Evolutionary conservation across 2,888 invertebrate species (phyloP), one percentile per base, ranked within the genome.

Genomic region (Acanthacorydalis orientalis): DNA sequence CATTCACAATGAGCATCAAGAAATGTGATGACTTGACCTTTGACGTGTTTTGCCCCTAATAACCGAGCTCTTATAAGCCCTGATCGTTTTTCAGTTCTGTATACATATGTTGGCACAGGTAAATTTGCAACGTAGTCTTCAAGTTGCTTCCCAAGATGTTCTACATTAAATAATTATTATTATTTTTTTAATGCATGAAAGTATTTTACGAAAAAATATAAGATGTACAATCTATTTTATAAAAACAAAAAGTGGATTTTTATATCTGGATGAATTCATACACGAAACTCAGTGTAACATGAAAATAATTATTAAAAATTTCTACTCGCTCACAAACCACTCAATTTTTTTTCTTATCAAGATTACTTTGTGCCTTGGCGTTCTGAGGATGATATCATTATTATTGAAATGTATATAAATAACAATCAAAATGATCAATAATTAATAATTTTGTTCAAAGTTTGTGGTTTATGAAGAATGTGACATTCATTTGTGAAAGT

Each of bases 1-100:
- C 96, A 96, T 66, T 98, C 97, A 65, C 96, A 97, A 65, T 98
- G 97, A 2, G 96, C 95, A 64, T 98, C 98, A 49, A 98, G 71
- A 70, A 98, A 98, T 11, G 95, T 96, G 56, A 95, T 83, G 46
- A 91, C 86, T 66, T 91, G 82, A 49, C 95, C 96, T 57, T 77
- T 82, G 7, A 91, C 92, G 62, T 89, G 83, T 62, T 87, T 86
- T 43, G 95, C 95, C 52, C 98, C 98, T 56, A 92, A 71, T 50
- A 99, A 74, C 54, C 98, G 75, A 4, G 98, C 97, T 55, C 97
- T 75, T 59, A 98, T 98, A 50, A 99, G 72, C 31, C 98, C 98
- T 6, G 95, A 95, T 53, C 98, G 78, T 61, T 86, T 86, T 57
- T 84, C 83, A 9, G 95, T 93, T 49, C 98, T 78, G 61, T 89